Evolutionary conservation across 2,888 invertebrate species (phyloP).

Genomic region (Lordiphosa fenestrarum): DNA sequence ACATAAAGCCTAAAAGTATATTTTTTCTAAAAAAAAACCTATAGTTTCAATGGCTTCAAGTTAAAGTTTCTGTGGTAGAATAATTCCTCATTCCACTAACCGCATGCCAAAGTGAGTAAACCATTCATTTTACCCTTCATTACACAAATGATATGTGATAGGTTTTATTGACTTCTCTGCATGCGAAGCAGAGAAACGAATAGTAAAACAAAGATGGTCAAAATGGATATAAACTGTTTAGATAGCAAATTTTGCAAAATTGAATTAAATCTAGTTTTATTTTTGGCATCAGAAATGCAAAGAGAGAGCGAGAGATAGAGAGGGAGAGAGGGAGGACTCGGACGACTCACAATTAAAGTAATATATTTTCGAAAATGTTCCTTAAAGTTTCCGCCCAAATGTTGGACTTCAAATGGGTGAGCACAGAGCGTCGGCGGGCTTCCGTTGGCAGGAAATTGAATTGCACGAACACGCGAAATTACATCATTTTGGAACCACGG

Average conservation of each 20-base stretch:
- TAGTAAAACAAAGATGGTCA: slow-evolving; percentile 20
- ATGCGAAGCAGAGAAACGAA: background rate
- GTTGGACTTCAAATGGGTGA: slow-evolving; percentile 47
- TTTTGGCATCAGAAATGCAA: background rate
- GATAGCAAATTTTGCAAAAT: slow-evolving; percentile 52
- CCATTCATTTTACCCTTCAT: slow-evolving; percentile 7
- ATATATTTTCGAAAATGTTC: background rate
- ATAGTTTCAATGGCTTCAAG: background rate
- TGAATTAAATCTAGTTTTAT: slow-evolving; percentile 50
- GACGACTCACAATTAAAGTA: slow-evolving; percentile 4
- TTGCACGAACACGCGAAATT: slow-evolving; percentile 78
- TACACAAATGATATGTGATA: slow-evolving; percentile 28
- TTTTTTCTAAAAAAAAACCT: no score
- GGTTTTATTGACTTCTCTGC: slow-evolving; percentile 42
- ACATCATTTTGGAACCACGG: slow-evolving; percentile 76
- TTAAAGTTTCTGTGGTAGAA: background rate
- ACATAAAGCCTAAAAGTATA: no score
- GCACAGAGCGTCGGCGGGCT: slow-evolving; percentile 65
- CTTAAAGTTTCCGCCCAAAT: slow-evolving; percentile 13
- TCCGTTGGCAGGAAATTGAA: slow-evolving; percentile 78
- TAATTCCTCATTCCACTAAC: slow-evolving; percentile 3
- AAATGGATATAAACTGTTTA: slow-evolving; percentile 55
- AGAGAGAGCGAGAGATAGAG: background rate
- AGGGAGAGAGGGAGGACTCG: no score
- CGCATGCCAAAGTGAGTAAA: slow-evolving; percentile 9